Evolutionary conservation across 2,888 invertebrate species (phyloP), one percentile per base, ranked within the genome.

Genomic region (Oscheius sp.): DNA sequence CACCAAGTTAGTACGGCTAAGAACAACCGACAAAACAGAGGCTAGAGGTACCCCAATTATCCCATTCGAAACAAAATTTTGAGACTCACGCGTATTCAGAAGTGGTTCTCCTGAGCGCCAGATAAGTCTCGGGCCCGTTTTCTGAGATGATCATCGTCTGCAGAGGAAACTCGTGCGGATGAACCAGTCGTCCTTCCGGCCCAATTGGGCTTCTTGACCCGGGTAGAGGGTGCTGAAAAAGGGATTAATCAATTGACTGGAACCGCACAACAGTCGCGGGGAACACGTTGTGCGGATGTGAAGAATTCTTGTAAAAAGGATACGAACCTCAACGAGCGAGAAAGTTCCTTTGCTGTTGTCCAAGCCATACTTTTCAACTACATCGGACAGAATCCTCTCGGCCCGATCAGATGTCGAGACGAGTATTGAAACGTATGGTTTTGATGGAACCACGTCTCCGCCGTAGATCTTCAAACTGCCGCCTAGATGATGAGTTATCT

Each of bases 291-390:
- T 0, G 21, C 21, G 21, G 21, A 21, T 21, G 21, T 21, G 21
- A 21, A 21, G 21, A 21, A 21, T 21, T 21, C 21, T 21, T 21
- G 21, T 21, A 21, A 21, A 21, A 21, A 21, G 21, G 21, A 21
- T 21, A 63, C 59, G 3, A 33, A 96, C 96, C 94, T 98, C 96
- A 72, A 97, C 94, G 73, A 99, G 93, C 90, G 96, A 96, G 92
- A 94, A 99, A 86, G 95, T 94, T 81, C 93, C 92, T 0, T 96
- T 95, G 86, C 94, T 94, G 88, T 94, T 93, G 78, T 94, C 94
- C 86, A 97, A 92, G 50, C 96, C 96, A 90, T 99, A 99, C 91
- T 99, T 99, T 87, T 95, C 94, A 78, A 99, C 92, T 93, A 98
- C 97, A 92, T 99, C 97, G 81, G 94, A 92, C 71, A 99, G 95